Percentiles rank a stretch among this genome's conserved stretches.
These are phyloP conservation scores for Aphaenogaster floridana DNA, from an alignment of 1,140 invertebrate species.

Conservation along the genomic window DNA sequence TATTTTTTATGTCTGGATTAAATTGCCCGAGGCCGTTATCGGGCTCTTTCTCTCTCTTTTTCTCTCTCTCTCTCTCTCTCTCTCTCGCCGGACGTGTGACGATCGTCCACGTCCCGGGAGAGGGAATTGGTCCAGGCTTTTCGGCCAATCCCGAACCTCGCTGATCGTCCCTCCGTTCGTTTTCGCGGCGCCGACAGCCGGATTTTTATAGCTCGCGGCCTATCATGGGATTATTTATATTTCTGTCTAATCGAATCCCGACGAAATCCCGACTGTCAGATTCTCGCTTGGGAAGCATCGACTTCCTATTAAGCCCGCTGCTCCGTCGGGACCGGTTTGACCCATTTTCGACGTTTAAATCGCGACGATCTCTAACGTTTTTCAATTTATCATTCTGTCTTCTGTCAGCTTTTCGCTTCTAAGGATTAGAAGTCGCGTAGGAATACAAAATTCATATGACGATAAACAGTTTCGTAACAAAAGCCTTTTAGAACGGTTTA, in stretches of 20 bases:
- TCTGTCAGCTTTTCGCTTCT: not conserved
- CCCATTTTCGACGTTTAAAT: constrained; percentile 37
- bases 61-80: not conserved
- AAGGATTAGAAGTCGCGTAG: not conserved
- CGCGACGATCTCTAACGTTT: not conserved
- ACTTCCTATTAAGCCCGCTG: not conserved
- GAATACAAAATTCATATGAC: not conserved
- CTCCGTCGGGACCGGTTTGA: constrained; percentile 5
- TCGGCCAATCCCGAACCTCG: not conserved
- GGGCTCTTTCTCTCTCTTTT: constrained; percentile 30
- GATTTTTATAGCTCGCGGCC: not conserved
- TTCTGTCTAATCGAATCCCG: constrained; percentile 38
- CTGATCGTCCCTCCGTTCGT: not conserved
- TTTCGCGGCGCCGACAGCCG: not conserved
- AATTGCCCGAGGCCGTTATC: constrained; percentile 74
- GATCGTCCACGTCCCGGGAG: constrained; percentile 66
- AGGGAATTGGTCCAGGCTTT: constrained; percentile 72
- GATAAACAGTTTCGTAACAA: not conserved
- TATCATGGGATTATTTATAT: constrained; percentile 53
- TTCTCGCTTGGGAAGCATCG: not conserved
- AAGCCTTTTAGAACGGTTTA: not conserved
- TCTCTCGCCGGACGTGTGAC: constrained; percentile 71
- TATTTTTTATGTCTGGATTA: constrained; percentile 78
- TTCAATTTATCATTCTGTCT: not conserved
- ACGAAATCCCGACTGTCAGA: constrained; percentile 22